Evolutionary conservation across 2,113 vertebrate species (phyloP).

Genomic region (Leucoraja erinaceus): DNA sequence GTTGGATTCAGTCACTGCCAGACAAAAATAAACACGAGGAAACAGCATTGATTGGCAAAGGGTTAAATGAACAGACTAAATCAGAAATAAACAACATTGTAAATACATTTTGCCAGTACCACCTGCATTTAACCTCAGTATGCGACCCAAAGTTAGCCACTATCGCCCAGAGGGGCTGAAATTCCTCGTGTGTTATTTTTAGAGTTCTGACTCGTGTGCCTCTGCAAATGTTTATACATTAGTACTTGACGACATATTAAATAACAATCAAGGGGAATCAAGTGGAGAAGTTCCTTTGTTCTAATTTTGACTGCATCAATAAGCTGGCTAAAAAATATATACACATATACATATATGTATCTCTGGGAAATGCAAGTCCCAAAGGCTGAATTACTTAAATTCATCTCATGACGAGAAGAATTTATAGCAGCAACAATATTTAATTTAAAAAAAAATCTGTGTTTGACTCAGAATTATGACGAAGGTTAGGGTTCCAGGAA

Average conservation of each 20-base stretch:
- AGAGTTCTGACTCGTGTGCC: not conserved
- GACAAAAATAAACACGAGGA: not conserved
- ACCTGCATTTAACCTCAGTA: not conserved
- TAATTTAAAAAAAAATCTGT: not conserved
- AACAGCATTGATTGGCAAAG: not conserved
- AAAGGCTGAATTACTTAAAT: not conserved
- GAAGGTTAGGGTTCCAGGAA: not conserved
- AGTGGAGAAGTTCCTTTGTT: not conserved
- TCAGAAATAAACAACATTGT: not conserved
- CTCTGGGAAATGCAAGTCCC: no score
- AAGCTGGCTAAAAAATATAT: not conserved
- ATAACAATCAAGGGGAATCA: not conserved
- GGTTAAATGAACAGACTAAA: not conserved
- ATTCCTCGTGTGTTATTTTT: not conserved
- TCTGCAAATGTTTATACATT: not conserved
- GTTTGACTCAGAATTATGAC: not conserved
- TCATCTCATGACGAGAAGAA: not conserved
- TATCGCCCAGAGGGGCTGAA: not conserved
- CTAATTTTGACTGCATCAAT: not conserved
- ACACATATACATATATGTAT: no score
- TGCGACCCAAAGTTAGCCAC: not conserved
- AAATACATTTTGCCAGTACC: not conserved
- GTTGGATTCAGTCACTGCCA: constrained; percentile 17
- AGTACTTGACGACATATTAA: not conserved
- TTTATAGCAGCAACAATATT: not conserved